Percentiles rank a stretch among this genome's conserved stretches.
phyloP scores from a whole-genome alignment of 2,888 invertebrate genomes.

The Pammene fasciana region DNA sequence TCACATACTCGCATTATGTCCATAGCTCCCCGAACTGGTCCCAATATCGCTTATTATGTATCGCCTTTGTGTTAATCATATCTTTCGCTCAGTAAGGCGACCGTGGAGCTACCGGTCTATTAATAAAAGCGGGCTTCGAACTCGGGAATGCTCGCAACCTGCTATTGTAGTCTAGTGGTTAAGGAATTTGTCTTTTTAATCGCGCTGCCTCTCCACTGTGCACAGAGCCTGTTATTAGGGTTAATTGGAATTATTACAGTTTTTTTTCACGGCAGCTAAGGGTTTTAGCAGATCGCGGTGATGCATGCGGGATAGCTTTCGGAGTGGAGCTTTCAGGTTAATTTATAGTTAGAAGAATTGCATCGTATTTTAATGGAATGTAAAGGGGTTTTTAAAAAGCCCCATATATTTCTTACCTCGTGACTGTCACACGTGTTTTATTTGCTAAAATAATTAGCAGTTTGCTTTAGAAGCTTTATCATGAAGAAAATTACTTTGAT shows the following conservation, averaged over 20 bases:
- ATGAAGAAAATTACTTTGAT: slow-evolving; percentile 5
- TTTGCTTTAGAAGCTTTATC: slow-evolving; percentile 18
- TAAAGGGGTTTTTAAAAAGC: slow-evolving; percentile 44
- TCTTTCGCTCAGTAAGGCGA: slow-evolving; percentile 77
- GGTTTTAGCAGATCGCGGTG: slow-evolving; percentile 74
- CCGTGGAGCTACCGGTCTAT: slow-evolving; percentile 79
- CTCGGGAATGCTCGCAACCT: slow-evolving; percentile 74
- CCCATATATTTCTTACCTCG: slow-evolving; percentile 40
- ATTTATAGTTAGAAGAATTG: slow-evolving; percentile 65
- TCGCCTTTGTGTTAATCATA: slow-evolving; percentile 82
- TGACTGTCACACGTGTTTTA: slow-evolving; percentile 22
- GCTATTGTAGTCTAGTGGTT: slow-evolving; percentile 80
- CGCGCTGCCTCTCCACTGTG: slow-evolving; percentile 69
- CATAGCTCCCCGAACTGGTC: slow-evolving; percentile 75
- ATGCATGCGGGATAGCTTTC: slow-evolving; percentile 67
- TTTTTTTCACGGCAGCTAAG: slow-evolving; percentile 73
- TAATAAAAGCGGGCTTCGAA: slow-evolving; percentile 74
- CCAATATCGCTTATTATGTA: slow-evolving; percentile 81
- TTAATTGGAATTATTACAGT: slow-evolving; percentile 82
- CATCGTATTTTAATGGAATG: slow-evolving; percentile 64
- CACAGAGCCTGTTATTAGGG: slow-evolving; percentile 80
- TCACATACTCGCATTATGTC: slow-evolving; percentile 63
- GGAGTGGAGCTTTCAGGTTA: slow-evolving; percentile 72
- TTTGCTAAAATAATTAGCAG: slow-evolving; percentile 31
- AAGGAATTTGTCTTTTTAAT: slow-evolving; percentile 83